Base-by-base conservation (phyloP, 2,797 vertebrate genomes). In the Melanitta fusca region DNA sequence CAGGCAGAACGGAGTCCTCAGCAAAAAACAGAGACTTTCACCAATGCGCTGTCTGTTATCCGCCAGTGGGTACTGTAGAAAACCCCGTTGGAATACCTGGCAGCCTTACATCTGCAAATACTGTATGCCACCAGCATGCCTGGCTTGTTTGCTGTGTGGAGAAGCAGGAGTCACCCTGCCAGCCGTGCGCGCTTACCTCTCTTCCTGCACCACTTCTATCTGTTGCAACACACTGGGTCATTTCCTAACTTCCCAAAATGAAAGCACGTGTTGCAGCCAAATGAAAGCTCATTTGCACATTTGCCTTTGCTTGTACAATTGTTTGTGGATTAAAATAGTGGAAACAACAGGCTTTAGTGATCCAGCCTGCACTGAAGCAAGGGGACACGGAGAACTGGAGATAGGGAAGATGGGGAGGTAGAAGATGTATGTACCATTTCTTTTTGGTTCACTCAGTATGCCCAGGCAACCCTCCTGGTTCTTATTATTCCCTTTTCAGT, bases 371-470 rank as follows among this genome's bases (percentile, higher is more conserved):
- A 32, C 34, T 25, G 81, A 32, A 18, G 21, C 45, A 1, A 1
- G 18, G 64, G 66, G 57, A 17, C 34, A 80, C 47, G 49, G 57
- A 3, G 4, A 32, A 0, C 25, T 14, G 47, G 65, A 45, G 32
- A 14, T 12, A 15, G 4, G 20, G 47, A 30, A 13, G 10, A 2
- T 15, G 25, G 13, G 66, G 30, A 41, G 56, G 34, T 5, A 1
- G n/a, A 3, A 36, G 47, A 17, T 12, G 27, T 2, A 2, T 4
- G 62, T 80, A 61, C 56, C 20, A 1, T 5, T n/a, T 58, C 71
- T 27, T 13, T 8, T 2, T 11, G 54, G 15, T 16, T 80, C 56
- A 2, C 27, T n/a, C 45, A 9, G 30, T 20, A 22, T 0, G 1
- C 13, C 13, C 84, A 47, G 62, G 47, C 61, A 74, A 41, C 62